Evolutionary conservation across 2,888 invertebrate genomes (phyloP).

Genomic region (Cheilosia variabilis): DNA sequence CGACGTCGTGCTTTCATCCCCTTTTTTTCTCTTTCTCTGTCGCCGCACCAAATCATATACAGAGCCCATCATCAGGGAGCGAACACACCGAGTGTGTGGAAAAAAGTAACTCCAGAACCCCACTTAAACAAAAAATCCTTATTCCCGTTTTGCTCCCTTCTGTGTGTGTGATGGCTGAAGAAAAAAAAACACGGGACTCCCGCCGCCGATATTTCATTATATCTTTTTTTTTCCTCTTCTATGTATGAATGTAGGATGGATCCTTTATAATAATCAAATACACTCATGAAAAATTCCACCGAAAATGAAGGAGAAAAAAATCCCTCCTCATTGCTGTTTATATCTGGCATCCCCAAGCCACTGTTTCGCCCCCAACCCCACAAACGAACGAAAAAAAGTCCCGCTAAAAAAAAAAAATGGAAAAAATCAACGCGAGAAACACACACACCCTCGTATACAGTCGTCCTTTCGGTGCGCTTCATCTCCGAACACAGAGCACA

Average conservation of each 20-base stretch:
- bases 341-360: constrained; percentile 41
- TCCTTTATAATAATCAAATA: constrained; percentile 75
- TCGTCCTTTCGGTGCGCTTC: constrained; percentile 40
- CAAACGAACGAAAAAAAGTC: constrained; percentile 40
- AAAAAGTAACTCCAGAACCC: constrained; percentile 39
- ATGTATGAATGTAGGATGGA: constrained; percentile 74
- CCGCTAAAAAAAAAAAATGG: constrained; percentile 63
- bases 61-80: constrained; percentile 64
- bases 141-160: constrained; percentile 68
- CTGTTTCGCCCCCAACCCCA: constrained; percentile 24
- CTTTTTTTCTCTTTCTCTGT: constrained; percentile 62
- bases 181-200: constrained; percentile 51
- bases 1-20: constrained; percentile 73
- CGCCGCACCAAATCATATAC: constrained; percentile 69
- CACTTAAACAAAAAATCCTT: constrained; percentile 66
- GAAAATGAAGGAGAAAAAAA: constrained; percentile 70
- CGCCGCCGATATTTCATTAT: constrained; percentile 73
- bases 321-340: constrained; percentile 39
- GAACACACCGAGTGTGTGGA: constrained; percentile 62
- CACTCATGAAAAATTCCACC: constrained; percentile 73
- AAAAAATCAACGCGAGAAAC: constrained; percentile 71
- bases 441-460: constrained; percentile 38
- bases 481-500: constrained; percentile 64
- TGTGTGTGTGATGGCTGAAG: constrained; percentile 25
- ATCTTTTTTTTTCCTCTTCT: constrained; percentile 70